Evolutionary conservation across 2,797 vertebrate genomes (phyloP), one percentile per base, ranked within the genome.

Genomic region (Eulemur mongoz): DNA sequence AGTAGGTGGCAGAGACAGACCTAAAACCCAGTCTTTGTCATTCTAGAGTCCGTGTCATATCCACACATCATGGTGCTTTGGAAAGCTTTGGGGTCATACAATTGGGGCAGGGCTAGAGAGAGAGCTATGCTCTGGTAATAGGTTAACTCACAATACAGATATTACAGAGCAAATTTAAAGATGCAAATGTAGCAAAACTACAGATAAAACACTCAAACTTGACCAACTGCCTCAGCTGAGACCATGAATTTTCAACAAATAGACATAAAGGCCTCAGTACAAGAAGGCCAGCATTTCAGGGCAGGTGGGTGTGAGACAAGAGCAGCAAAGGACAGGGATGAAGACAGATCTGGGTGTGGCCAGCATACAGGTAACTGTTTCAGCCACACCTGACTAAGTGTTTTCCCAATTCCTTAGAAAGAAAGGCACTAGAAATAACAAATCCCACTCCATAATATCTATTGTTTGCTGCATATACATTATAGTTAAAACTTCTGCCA

Each of bases 31-130:
- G 4, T 10, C 18, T 38, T 23, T 22, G 27, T 32, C 67, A 54
- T 7, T 65, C 32, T 30, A 15, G 78, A 63, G 57, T 38, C 43
- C 9, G 10, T 0, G 11, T 27, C 10, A 0, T 2, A 25, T 17
- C 12, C 7, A 4, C 1, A 12, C 1, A 27, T 17, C 38, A 12
- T 0, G 0, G 59, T 17, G 8, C 22, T 38, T 61, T 48, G 48
- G 18, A 93, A 61, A 50, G 50, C 27, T 69, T 43, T 23, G 4
- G 45, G 22, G 27, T 63, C n/a, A 3, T 1, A 4, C 17, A 20
- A 18, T 2, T 0, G 4, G 1, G 69, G 11, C 0, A 3, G 40
- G n/a, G 10, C 23, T 0, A 0, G 35, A 13, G 4, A 25, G 32
- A 83, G 15, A n/a, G 9, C 10, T 32, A 4, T 23, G 48, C 59